Conservation (phyloP, 2,797 vertebrate genomes). For the Pagetopsis macropterus region DNA sequence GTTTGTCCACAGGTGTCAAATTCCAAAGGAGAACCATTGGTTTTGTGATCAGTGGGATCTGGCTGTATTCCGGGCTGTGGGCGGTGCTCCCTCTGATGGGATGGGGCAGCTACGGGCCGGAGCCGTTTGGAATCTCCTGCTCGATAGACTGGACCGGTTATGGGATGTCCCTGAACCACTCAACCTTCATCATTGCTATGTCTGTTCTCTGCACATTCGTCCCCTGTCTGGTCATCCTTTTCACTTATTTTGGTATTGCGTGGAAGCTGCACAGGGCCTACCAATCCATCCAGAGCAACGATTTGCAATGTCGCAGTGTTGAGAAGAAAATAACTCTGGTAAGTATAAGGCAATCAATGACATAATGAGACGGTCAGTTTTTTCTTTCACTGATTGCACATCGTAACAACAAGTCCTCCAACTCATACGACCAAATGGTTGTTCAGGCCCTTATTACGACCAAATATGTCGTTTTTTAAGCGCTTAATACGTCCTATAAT, state of each 20-base stretch:
- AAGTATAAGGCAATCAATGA: conserved; percentile 16
- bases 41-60: conserved; percentile 65
- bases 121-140: conserved; percentile 76
- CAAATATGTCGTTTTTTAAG: no score
- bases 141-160: conserved; percentile 76
- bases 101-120: conserved; percentile 77
- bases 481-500: no score
- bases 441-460: no score
- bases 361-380: not conserved
- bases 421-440: no score
- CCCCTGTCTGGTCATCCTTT: conserved; percentile 70
- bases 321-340: conserved; percentile 77
- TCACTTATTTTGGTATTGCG: conserved; percentile 73
- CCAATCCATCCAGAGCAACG: conserved; percentile 64
- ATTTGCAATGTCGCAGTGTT: conserved; percentile 60
- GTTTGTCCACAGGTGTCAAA: conserved; percentile 57
- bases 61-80: conserved; percentile 74
- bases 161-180: conserved; percentile 66
- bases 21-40: conserved; percentile 67
- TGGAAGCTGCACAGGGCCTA: conserved; percentile 81
- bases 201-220: conserved; percentile 71
- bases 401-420: no score
- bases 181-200: conserved; percentile 72
- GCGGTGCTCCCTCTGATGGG: conserved; percentile 73
- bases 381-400: not conserved